These are phyloP conservation scores for Deilephila porcellus DNA, from an alignment of 2,888 invertebrate species.

Conservation along the genomic window DNA sequence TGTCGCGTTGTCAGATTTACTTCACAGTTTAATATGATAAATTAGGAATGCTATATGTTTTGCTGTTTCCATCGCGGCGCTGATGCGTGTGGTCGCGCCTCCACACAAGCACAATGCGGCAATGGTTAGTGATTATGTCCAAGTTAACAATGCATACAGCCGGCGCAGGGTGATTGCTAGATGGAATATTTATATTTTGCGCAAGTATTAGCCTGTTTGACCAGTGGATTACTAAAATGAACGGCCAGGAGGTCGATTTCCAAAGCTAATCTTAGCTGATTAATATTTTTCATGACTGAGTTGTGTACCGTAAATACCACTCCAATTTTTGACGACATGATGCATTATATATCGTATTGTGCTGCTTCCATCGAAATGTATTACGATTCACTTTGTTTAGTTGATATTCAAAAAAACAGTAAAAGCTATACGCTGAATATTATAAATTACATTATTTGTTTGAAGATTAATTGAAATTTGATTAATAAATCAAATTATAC, in stretches of 20 bases:
- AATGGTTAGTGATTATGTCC: conserved; percentile 7
- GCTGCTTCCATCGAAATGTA: too few relatives aligned
- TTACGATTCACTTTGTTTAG: too few relatives aligned
- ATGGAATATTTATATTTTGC: not conserved
- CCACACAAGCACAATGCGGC: not conserved
- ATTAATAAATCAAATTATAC: not conserved
- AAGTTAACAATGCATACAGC: conserved; percentile 8
- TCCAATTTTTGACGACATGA: too few relatives aligned
- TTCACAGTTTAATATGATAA: not conserved
- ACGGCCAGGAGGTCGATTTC: too few relatives aligned
- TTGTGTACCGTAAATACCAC: too few relatives aligned
- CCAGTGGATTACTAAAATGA: not conserved
- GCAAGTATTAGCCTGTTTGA: not conserved
- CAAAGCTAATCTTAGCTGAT: too few relatives aligned
- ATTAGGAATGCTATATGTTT: not conserved
- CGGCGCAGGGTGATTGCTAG: not conserved
- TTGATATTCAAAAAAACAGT: too few relatives aligned
- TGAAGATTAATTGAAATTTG: too few relatives aligned
- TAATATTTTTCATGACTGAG: too few relatives aligned
- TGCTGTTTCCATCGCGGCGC: not conserved
- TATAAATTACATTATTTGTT: not conserved
- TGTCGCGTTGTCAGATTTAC: not conserved
- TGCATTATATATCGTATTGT: too few relatives aligned
- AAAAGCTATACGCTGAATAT: not conserved
- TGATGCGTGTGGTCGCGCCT: not conserved